These are phyloP conservation scores for Pluvianellus socialis DNA, from an alignment of 2,113 vertebrate genomes.

Conservation along the genomic window DNA sequence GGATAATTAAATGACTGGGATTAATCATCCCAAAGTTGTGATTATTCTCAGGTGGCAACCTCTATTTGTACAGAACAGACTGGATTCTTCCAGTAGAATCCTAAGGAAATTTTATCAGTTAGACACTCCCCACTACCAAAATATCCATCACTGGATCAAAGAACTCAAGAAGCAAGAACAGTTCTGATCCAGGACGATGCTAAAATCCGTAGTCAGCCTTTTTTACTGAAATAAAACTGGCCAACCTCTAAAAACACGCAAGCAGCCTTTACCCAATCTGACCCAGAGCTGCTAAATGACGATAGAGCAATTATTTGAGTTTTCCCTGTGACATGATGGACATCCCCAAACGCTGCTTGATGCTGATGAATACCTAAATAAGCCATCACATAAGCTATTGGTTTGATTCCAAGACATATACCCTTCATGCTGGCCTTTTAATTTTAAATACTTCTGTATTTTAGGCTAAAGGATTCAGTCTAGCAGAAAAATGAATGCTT, in stretches of 20 bases:
- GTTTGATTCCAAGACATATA: not conserved
- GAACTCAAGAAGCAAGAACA: not conserved
- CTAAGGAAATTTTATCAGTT: not conserved
- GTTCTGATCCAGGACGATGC: not conserved
- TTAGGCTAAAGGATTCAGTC: not conserved
- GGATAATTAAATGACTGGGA: not conserved
- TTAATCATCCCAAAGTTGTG: not conserved
- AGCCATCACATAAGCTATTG: not conserved
- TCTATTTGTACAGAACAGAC: not conserved
- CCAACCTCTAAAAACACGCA: too few relatives aligned
- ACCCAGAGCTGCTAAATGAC: not conserved
- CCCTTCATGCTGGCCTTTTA: not conserved
- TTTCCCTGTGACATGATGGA: accelerated
- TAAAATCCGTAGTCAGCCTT: not conserved
- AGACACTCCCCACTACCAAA: not conserved
- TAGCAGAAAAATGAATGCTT: not conserved
- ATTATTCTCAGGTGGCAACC: not conserved
- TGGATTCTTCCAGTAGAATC: not conserved
- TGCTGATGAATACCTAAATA: not conserved
- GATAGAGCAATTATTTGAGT: accelerated
- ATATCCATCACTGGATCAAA: not conserved
- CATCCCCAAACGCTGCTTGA: not conserved
- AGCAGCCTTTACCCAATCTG: too few relatives aligned
- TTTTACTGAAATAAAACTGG: not conserved
- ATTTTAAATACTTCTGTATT: not conserved